These are phyloP conservation scores for Cheilosia variabilis DNA, from an alignment of 2,888 invertebrate species.

Conservation along the genomic window DNA sequence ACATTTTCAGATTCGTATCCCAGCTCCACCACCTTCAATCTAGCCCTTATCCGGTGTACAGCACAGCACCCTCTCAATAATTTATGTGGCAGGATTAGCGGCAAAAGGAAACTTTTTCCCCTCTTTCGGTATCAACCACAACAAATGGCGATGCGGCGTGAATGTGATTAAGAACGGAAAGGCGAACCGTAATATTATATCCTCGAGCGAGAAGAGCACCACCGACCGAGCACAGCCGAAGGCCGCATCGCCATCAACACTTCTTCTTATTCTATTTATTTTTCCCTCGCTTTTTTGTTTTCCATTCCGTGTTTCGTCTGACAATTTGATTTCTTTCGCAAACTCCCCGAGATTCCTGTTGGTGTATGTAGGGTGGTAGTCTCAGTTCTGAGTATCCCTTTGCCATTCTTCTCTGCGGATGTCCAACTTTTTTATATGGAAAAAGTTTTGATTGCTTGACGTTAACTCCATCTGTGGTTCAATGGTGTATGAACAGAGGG, in stretches of 20 bases:
- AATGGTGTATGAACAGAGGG: constrained; percentile 69
- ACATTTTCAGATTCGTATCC: constrained; percentile 18
- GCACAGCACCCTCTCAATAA: constrained; percentile 46
- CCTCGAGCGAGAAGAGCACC: constrained; percentile 5
- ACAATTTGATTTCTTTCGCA: constrained; percentile 71
- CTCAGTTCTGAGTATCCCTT: constrained; percentile 40
- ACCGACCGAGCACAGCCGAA: constrained; percentile 10
- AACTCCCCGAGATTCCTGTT: constrained; percentile 56
- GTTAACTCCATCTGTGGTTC: constrained; percentile 75
- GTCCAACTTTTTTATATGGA: constrained; percentile 73
- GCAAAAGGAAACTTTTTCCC: constrained; percentile 42
- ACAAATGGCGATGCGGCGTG: constrained; percentile 47
- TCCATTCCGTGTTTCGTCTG: constrained; percentile 36
- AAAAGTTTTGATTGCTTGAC: constrained; percentile 75
- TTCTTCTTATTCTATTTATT: constrained; percentile 38
- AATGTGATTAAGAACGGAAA: constrained; percentile 63
- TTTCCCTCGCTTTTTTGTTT: constrained; percentile 32
- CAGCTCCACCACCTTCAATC: background rate
- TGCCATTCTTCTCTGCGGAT: constrained; percentile 47
- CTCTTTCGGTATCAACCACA: background rate
- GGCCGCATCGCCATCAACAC: constrained; percentile 1
- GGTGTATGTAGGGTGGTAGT: background rate
- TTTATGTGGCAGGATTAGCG: constrained; percentile 60
- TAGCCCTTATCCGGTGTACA: constrained; percentile 1
- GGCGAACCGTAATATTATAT: constrained; percentile 22